These are phyloP conservation scores for Plebejus anna DNA, from an alignment of 2,888 invertebrate genomes.

Conservation along the genomic window DNA sequence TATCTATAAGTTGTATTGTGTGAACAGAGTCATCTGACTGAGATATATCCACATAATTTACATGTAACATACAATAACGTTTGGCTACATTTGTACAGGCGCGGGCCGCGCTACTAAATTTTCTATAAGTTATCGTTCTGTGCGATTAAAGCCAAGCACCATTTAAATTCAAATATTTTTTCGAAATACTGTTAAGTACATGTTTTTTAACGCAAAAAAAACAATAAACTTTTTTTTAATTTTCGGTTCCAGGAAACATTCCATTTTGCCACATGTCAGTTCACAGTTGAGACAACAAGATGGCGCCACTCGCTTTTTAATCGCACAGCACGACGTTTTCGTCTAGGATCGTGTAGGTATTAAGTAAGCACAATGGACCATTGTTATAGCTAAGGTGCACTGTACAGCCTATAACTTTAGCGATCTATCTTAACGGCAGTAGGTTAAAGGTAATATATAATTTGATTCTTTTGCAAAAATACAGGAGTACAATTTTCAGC, in stretches of 20 bases:
- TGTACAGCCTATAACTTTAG: constrained; percentile 29
- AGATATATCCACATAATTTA: constrained; percentile 25
- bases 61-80: constrained; percentile 24
- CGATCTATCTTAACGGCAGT: constrained; percentile 39
- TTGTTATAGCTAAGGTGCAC: constrained; percentile 10
- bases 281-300: neutral
- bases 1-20: constrained; percentile 2
- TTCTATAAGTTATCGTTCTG: neutral
- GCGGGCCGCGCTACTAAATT: constrained; percentile 19
- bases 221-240: no score
- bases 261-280: neutral
- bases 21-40: constrained; percentile 12
- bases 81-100: constrained; percentile 28
- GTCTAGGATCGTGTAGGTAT: neutral
- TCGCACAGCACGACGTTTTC: neutral
- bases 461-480: constrained; percentile 63
- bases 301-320: neutral
- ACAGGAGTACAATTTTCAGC: constrained; percentile 52
- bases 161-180: neutral
- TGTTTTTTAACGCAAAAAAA: no score
- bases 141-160: neutral
- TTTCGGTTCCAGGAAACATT: no score
- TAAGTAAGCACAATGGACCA: constrained; percentile 6
- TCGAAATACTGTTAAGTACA: no score
- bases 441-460: constrained; percentile 37